Evolutionary conservation across 2,797 vertebrate genomes (phyloP).

Genomic region (Orientallactaga sibirica): DNA sequence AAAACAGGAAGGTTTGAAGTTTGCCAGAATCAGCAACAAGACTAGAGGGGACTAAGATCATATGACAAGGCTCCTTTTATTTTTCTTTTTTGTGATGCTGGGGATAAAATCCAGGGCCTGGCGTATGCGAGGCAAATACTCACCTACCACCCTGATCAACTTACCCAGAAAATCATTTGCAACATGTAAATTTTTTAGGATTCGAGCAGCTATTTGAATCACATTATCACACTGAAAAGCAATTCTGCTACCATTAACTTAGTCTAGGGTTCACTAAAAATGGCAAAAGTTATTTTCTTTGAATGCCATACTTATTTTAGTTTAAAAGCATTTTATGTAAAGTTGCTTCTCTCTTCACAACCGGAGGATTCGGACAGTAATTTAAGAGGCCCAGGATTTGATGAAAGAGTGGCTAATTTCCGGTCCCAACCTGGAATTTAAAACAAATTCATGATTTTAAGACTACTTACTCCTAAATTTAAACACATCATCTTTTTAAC

Average conservation of each 20-base stretch:
- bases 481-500: slow-evolving; percentile 37
- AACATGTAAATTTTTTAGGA: background rate
- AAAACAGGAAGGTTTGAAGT: background rate
- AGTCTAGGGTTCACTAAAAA: background rate
- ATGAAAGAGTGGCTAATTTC: slow-evolving; percentile 69
- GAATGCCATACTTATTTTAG: background rate
- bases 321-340: slow-evolving; percentile 32
- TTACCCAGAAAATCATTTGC: slow-evolving; percentile 12
- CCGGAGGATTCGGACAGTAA: slow-evolving; percentile 51
- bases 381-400: slow-evolving; percentile 50
- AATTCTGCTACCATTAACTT: slow-evolving; percentile 2
- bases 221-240: slow-evolving; percentile 8
- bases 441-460: slow-evolving; percentile 64
- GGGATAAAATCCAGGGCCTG: background rate
- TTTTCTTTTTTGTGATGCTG: background rate
- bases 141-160: background rate
- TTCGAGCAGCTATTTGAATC: background rate
- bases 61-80: background rate
- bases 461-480: slow-evolving; percentile 21
- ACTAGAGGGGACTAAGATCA: background rate
- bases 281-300: background rate
- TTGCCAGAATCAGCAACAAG: background rate
- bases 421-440: slow-evolving; percentile 68
- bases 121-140: background rate
- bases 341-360: background rate